Conservation (phyloP, 2,113 vertebrate species). For the Passer montanus region DNA sequence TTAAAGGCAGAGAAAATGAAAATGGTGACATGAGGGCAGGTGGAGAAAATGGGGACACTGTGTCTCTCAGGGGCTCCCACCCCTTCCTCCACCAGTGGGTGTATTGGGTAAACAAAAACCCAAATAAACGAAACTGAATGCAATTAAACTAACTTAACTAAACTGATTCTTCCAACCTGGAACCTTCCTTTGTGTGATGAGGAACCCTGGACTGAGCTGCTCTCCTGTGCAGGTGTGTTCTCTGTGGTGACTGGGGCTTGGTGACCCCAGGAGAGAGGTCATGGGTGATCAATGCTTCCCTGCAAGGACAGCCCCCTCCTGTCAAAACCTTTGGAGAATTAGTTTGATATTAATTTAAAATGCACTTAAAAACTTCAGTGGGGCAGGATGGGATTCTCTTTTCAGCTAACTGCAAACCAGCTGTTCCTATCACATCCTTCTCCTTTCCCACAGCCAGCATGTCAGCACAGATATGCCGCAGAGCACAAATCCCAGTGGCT, state of each 20-base stretch:
- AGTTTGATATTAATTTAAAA: neutral
- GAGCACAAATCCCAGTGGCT: neutral
- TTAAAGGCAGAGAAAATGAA: neutral
- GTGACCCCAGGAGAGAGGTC: neutral
- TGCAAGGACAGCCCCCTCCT: neutral
- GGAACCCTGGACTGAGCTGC: neutral
- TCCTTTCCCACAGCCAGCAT: neutral
- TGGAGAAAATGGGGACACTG: neutral
- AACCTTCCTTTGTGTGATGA: neutral
- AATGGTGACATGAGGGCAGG: neutral
- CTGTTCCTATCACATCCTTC: neutral
- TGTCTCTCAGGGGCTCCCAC: neutral
- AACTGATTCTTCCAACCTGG: neutral
- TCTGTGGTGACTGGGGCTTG: neutral
- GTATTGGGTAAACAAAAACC: neutral
- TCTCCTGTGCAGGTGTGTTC: neutral
- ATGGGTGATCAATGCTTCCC: neutral
- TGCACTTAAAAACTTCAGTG: neutral
- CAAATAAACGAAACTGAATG: neutral
- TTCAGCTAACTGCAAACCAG: neutral
- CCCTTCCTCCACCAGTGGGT: neutral
- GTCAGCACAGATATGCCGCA: neutral
- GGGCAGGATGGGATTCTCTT: neutral
- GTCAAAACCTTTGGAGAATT: neutral
- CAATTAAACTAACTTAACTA: neutral